A percentile compares a stretch with the other conserved stretches of the same genome.
phyloP scores from a whole-genome alignment of 2,888 invertebrate genomes.

The Polydrusus tereticollis region DNA sequence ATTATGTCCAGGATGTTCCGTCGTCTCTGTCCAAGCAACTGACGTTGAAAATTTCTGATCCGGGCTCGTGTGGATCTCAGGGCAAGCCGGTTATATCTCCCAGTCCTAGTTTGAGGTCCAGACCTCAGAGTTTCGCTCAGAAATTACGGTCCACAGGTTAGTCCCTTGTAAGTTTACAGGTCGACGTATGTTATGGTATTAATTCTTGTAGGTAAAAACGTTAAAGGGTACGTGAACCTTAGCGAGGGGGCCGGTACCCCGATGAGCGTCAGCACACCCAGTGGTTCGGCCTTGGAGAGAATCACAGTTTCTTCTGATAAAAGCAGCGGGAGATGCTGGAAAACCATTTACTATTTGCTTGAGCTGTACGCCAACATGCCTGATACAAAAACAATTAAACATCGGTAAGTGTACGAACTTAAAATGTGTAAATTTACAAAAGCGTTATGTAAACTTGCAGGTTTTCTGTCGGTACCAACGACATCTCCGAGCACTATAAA shows the following conservation, averaged over 20 bases:
- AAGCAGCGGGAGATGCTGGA: constrained; percentile 83
- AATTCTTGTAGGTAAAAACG: constrained; percentile 46
- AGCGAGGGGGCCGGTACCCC: constrained; percentile 82
- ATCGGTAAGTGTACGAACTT: constrained; percentile 67
- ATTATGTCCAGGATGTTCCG: constrained; percentile 68
- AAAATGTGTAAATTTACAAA: background rate
- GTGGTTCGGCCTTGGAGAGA: constrained; percentile 71
- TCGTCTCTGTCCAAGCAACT: constrained; percentile 68
- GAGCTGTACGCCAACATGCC: constrained; percentile 96
- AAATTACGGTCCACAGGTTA: constrained; percentile 88
- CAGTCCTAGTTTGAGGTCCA: constrained; percentile 70
- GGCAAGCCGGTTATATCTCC: constrained; percentile 69
- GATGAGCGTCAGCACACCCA: constrained; percentile 75
- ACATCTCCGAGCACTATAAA: constrained; percentile 79
- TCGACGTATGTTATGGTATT: background rate
- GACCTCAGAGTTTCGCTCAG: constrained; percentile 91
- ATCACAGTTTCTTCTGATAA: constrained; percentile 69
- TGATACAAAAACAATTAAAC: constrained; percentile 92
- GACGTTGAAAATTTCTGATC: constrained; percentile 65
- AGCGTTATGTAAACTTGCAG: constrained; percentile 59
- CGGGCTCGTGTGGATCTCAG: constrained; percentile 62
- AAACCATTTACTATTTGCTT: constrained; percentile 91
- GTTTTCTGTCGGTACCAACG: constrained; percentile 75
- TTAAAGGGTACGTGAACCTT: constrained; percentile 81
- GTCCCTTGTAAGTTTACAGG: background rate